Conservation (phyloP, 2,888 invertebrate genomes). For the Dugesia japonica region DNA sequence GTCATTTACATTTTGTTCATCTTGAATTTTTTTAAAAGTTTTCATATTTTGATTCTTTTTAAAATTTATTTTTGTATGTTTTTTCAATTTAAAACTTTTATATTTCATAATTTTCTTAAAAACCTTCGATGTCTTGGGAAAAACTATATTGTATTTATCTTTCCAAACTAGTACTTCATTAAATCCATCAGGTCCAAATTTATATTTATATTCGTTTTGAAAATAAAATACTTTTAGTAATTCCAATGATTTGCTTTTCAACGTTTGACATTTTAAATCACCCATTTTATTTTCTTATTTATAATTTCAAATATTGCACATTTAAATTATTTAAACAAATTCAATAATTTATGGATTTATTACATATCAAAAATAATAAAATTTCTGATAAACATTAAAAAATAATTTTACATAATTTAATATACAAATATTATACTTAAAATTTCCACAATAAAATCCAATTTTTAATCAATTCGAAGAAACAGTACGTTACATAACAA, state of each 20-base stretch:
- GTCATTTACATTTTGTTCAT: slow-evolving; percentile 31
- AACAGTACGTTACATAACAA: neutral
- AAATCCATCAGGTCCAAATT: neutral
- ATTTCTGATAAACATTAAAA: neutral
- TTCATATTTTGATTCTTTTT: neutral
- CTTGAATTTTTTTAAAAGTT: neutral
- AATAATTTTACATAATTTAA: neutral
- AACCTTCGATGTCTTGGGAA: neutral
- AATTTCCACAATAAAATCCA: neutral
- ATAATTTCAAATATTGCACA: too few relatives aligned
- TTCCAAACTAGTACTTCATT: neutral
- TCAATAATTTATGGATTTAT: neutral
- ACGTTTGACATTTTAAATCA: neutral
- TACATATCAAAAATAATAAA: slow-evolving; percentile 6
- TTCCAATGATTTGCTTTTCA: neutral
- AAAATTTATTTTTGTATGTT: too few relatives aligned
- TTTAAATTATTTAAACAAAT: neutral
- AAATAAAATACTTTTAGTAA: neutral
- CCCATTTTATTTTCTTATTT: neutral
- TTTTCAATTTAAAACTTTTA: neutral
- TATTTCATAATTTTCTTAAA: neutral
- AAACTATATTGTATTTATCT: neutral
- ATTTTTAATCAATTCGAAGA: neutral
- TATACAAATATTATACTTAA: neutral
- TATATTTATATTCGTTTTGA: neutral